These are phyloP conservation scores for Ischnura elegans DNA, from an alignment of 2,888 invertebrate genomes.

Conservation along the genomic window DNA sequence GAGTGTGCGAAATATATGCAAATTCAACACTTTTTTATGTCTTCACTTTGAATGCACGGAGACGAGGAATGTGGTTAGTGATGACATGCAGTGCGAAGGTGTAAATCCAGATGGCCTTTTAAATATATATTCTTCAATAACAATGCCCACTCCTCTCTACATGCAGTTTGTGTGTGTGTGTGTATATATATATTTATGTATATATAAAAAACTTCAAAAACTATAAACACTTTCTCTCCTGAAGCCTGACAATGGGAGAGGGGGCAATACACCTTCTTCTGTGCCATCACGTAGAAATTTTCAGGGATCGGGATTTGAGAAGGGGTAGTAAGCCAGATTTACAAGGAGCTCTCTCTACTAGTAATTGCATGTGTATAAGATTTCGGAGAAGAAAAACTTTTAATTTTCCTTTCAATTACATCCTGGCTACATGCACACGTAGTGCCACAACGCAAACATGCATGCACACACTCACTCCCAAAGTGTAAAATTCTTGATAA, in stretches of 20 bases:
- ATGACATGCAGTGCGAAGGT: not conserved
- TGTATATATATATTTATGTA: not conserved
- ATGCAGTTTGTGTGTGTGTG: conserved; percentile 5
- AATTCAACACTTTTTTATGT: not conserved
- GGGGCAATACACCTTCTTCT: not conserved
- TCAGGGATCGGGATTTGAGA: not conserved
- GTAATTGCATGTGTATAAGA: not conserved
- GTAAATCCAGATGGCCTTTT: not conserved
- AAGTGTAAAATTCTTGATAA: conserved; percentile 9
- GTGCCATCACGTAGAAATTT: not conserved
- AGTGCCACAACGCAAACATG: conserved; percentile 5
- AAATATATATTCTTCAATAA: not conserved
- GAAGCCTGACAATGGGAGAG: not conserved
- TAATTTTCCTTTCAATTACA: conserved; percentile 44
- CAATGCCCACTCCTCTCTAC: conserved; percentile 13
- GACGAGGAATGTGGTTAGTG: not conserved
- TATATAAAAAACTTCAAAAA: conserved; percentile 54
- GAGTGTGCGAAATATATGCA: not conserved
- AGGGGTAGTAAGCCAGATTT: conserved; percentile 37
- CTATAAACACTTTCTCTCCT: conserved; percentile 57
- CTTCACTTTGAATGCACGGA: not conserved
- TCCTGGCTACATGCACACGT: conserved; percentile 40
- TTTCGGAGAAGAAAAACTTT: conserved; percentile 41
- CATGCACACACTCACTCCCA: conserved; percentile 1
- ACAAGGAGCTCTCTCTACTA: conserved; percentile 31